Conservation (phyloP, 2,113 vertebrate species). For the Phodopus roborovskii region DNA sequence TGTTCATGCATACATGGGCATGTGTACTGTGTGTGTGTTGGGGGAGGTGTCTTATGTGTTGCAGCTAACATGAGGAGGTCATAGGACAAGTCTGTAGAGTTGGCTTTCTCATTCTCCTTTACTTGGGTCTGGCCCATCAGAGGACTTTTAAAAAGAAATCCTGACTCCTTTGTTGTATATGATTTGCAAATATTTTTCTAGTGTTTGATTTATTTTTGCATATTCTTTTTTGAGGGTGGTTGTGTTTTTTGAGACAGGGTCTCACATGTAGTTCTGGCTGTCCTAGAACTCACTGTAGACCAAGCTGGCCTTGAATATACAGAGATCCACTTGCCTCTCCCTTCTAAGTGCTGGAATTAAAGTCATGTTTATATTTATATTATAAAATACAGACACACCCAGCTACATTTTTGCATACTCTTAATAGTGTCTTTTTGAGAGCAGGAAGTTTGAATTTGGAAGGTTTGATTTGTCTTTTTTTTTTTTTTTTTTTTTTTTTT, state of each 20-base stretch:
- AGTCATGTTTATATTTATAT: not conserved
- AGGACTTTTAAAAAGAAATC: not conserved
- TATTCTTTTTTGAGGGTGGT: not conserved
- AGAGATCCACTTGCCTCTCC: not conserved
- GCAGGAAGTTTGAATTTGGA: slow-evolving; percentile 39
- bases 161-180: not conserved
- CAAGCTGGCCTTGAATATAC: too few species aligned
- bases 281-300: too few species aligned
- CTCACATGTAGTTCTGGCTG: too few species aligned
- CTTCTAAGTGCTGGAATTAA: not conserved
- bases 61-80: not conserved
- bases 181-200: slow-evolving; percentile 30
- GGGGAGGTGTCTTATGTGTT: not conserved
- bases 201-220: not conserved
- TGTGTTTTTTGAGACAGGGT: not conserved
- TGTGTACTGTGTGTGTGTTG: not conserved
- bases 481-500: not conserved
- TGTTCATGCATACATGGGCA: not conserved
- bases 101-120: too few species aligned
- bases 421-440: slow-evolving; percentile 3
- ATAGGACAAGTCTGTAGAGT: not conserved
- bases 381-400: not conserved
- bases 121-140: not conserved
- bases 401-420: not conserved
- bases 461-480: not conserved